Evolutionary conservation across 2,888 invertebrate species (phyloP).

Genomic region (Amaurobius ferox): DNA sequence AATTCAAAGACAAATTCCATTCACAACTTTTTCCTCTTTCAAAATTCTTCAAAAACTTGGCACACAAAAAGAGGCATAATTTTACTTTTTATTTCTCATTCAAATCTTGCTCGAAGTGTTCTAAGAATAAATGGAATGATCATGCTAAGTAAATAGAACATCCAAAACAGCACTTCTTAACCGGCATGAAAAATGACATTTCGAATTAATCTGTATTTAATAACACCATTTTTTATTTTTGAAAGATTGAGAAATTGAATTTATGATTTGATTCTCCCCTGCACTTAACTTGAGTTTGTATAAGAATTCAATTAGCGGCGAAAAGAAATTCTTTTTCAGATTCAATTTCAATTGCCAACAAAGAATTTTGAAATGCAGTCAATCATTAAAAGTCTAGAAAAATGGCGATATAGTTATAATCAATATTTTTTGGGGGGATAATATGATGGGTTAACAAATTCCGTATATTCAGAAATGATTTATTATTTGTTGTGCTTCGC

Average conservation of each 20-base stretch:
- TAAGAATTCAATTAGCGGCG: background rate
- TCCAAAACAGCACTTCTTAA: background rate
- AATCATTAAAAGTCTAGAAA: too few species aligned
- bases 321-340: background rate
- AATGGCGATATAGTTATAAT: too few species aligned
- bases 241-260: constrained; percentile 5
- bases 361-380: too few species aligned
- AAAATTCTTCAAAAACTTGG: background rate
- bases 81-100: background rate
- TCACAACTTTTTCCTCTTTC: background rate
- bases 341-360: background rate
- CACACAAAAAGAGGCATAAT: background rate
- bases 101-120: background rate
- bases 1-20: background rate
- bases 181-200: background rate
- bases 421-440: too few species aligned
- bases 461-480: too few species aligned
- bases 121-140: background rate
- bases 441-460: too few species aligned
- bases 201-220: background rate
- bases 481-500: too few species aligned
- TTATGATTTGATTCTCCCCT: background rate
- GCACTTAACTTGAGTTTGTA: background rate
- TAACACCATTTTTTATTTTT: background rate
- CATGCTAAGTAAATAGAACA: background rate